phyloP scores from a whole-genome alignment of 2,888 invertebrate species.

The Ophion costatus region DNA sequence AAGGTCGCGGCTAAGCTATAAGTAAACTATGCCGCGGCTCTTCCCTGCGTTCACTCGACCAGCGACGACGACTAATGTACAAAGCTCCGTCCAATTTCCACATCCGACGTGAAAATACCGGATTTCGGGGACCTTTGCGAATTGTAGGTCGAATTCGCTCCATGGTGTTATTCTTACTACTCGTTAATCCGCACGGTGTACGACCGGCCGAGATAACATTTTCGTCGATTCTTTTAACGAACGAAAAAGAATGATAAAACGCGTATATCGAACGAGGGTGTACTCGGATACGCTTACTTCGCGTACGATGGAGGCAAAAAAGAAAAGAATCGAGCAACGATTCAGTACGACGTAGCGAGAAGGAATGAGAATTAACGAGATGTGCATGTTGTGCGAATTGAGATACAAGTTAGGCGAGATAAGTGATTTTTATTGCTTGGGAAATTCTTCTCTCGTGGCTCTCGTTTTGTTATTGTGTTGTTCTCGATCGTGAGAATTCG shows the following conservation, averaged over 20 bases:
- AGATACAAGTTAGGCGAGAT: background rate
- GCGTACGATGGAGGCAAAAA: background rate
- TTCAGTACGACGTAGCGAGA: background rate
- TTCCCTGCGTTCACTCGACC: conserved; percentile 1
- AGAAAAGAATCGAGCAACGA: background rate
- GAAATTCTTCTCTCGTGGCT: background rate
- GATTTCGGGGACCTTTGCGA: conserved; percentile 38
- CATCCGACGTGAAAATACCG: background rate
- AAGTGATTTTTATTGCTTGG: background rate
- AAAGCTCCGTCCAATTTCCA: conserved; percentile 29
- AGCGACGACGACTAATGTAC: conserved; percentile 1
- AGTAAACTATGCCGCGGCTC: conserved; percentile 43
- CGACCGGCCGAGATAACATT: too few species aligned
- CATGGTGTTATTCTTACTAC: background rate
- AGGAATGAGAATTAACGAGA: background rate
- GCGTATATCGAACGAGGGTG: background rate
- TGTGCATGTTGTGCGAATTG: background rate
- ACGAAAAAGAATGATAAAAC: background rate
- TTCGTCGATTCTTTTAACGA: background rate
- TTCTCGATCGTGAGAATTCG: background rate
- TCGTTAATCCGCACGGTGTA: too few species aligned
- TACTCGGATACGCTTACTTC: background rate
- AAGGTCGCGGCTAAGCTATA: conserved; percentile 52
- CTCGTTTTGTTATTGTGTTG: background rate
- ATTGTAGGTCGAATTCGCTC: background rate